Evolutionary conservation across 2,113 vertebrate genomes (phyloP), one percentile per base, ranked within the genome.

Genomic region (Mastomys coucha): DNA sequence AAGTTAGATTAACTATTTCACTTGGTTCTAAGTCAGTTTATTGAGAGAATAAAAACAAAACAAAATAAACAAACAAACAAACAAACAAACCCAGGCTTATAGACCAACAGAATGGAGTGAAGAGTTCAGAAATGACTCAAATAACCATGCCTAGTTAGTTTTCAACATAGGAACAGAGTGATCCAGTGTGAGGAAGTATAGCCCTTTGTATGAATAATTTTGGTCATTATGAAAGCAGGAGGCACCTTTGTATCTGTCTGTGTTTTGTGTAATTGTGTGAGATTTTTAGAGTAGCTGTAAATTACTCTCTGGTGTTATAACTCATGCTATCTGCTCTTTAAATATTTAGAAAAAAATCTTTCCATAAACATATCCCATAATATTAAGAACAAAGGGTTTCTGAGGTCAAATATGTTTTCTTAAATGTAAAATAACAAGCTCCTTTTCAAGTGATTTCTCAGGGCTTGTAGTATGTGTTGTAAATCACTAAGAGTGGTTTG

Each of bases 341-440:
- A 73, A 33, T 93, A 93, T 81, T 80, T 92, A 26, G 28, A 69
- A 17, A 87, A 78, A 10, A 85, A 2, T 16, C 42, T 92, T 95
- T 94, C 58, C 17, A n/a, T 20, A 92, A 72, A 31, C 33, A 45
- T 67, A 22, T 88, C n/a, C 33, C 13, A 33, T 92, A 45, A 20
- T 88, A 69, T 63, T 86, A 89, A 96, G 69, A 75, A 90, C 39
- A 65, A 94, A 93, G 88, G 20, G 0, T 2, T 91, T 84, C 80
- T 93, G 72, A 96, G 80, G 84, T 92, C 89, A 92, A 94, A 88
- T 90, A 39, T 70, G 17, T 96, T 94, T 96, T 49, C 63, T 94
- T 93, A 93, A 93, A 80, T 45, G 56, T 82, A 88, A 95, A 95
- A 76, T 81, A 95, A 82, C 24, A 93, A 39, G 7, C 3, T 92